Conservation (phyloP, 2,888 invertebrate genomes). For the Troilus luridus region DNA sequence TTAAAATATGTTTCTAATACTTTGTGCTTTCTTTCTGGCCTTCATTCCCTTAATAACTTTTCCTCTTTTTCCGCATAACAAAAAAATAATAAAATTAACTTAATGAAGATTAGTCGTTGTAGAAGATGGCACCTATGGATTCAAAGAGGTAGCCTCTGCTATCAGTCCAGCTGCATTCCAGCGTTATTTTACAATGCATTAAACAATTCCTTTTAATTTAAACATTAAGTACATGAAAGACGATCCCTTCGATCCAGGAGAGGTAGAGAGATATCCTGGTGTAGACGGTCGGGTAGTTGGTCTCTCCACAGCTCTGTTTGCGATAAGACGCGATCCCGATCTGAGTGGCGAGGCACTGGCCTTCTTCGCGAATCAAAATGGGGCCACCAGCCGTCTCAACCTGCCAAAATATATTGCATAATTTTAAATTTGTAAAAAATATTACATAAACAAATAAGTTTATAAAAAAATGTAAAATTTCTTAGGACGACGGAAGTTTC, state of each 20-base stretch:
- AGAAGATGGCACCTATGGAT: no score
- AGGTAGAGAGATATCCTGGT: not conserved
- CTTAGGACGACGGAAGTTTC: no score
- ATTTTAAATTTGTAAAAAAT: not conserved
- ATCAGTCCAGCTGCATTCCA: not conserved
- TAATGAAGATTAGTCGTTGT: no score
- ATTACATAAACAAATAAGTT: not conserved
- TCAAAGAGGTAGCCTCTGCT: no score
- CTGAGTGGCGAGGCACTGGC: not conserved
- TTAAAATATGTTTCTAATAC: no score
- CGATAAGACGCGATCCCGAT: not conserved
- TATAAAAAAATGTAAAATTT: no score
- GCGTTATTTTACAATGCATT: not conserved
- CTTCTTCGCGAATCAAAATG: not conserved
- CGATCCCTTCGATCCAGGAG: not conserved
- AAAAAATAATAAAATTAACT: no score
- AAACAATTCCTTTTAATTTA: not conserved
- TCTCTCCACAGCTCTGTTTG: not conserved
- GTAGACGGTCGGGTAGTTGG: conserved; percentile 18
- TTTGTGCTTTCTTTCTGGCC: no score
- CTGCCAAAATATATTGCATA: not conserved
- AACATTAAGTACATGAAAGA: not conserved
- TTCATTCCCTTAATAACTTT: no score
- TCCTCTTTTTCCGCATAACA: no score
- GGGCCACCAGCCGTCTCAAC: conserved; percentile 1